Conservation (phyloP, 2,797 vertebrate genomes). For the Gallinago stenura region DNA sequence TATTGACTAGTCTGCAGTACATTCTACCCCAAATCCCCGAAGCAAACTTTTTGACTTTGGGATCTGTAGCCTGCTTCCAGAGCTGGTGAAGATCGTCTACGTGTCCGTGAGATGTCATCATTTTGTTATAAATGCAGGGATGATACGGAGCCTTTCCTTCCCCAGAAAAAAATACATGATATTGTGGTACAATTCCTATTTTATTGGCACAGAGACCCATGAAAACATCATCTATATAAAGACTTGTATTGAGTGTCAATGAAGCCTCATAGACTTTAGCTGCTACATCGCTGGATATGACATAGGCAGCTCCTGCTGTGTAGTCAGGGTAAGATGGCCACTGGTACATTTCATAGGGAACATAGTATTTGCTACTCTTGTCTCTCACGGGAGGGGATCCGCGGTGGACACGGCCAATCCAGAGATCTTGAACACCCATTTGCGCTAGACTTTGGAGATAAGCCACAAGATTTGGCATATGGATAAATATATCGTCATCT, state of each 20-base stretch:
- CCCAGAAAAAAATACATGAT: constrained; percentile 91
- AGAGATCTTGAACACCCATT: constrained; percentile 83
- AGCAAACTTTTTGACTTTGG: constrained; percentile 74
- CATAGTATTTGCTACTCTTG: constrained; percentile 90
- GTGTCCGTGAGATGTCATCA: constrained; percentile 96
- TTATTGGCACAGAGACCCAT: constrained; percentile 95
- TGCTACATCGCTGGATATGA: constrained; percentile 89
- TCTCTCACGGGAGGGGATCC: constrained; percentile 88
- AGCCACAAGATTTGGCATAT: constrained; percentile 90
- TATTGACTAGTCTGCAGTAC: constrained; percentile 89
- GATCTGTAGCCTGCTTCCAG: constrained; percentile 87
- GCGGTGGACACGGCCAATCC: constrained; percentile 91
- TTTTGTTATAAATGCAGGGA: constrained; percentile 91
- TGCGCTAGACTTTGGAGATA: constrained; percentile 84
- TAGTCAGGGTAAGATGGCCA: constrained; percentile 95
- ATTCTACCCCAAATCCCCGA: constrained; percentile 81
- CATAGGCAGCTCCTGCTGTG: constrained; percentile 91
- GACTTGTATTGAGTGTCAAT: constrained; percentile 85
- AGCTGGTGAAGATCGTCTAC: constrained; percentile 83
- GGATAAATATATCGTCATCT: constrained; percentile 94
- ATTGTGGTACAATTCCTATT: constrained; percentile 86
- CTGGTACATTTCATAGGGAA: constrained; percentile 89
- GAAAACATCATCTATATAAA: constrained; percentile 97
- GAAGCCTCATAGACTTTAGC: constrained; percentile 89
- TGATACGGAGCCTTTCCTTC: constrained; percentile 91